Base-by-base conservation (phyloP, 2,797 vertebrate genomes). In the Bufotes viridis region DNA sequence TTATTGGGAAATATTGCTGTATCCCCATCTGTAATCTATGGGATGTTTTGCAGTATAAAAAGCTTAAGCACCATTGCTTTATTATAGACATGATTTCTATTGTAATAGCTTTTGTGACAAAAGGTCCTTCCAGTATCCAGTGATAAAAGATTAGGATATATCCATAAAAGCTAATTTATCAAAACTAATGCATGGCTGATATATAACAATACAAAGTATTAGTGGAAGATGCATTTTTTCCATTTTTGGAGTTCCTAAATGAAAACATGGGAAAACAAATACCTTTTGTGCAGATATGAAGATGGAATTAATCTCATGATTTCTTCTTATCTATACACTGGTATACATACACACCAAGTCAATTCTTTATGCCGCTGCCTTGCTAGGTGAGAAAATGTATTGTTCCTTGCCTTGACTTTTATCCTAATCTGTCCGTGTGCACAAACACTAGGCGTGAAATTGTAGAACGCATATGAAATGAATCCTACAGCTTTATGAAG, bases 231-330 rank as follows among this genome's bases (percentile, higher is more conserved):
- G 84, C 61, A 26, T 42, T 80, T 75, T 81, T 2, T 84, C 18
- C 81, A 84, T 89, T 80, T 83, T 82, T 12, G 26, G 26, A 65
- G 15, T 74, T 84, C 57, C 42, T 84, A 87, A 84, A 89, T 87
- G 75, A 84, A 70, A 87, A 80, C 75, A 87, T 84, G 75, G 49
- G 42, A 84, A 89, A 80, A 84, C 81, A 80, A 89, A 87, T 86
- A 78, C 55, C 65, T 65, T 89, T 78, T 63, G 22, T 61, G 65
- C 61, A 72, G 60, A 89, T 84, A 84, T 82, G 63, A 57, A 83
- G 65, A 70, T 82, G 57, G 75, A 89, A 87, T 89, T 78, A 72
- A 57, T 87, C 83, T 87, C 80, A 84, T 84, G 57, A 86, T 53
- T 82, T 42, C 13, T 70, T 63, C 69, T 87, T 89, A 89, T 89